These are phyloP conservation scores for Aromia moschata DNA, from an alignment of 2,888 invertebrate genomes.

Conservation along the genomic window DNA sequence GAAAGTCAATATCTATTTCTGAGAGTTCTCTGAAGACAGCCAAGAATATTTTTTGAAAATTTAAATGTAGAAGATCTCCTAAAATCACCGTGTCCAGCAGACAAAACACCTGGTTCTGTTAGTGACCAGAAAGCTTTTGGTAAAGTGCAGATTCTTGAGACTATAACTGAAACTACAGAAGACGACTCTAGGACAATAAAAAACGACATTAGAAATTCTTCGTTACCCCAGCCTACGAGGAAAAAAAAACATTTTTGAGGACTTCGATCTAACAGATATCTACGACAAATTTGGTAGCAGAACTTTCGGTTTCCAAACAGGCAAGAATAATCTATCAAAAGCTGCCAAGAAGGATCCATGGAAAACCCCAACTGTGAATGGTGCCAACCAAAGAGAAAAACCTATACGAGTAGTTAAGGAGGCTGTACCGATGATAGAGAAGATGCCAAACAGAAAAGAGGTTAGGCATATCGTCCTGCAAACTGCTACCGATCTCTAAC, in stretches of 20 bases:
- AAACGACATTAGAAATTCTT: too few species aligned
- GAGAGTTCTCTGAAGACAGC: not conserved
- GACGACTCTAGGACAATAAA: not conserved
- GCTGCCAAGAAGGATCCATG: too few species aligned
- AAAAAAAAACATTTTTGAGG: constrained; percentile 46
- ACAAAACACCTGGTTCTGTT: not conserved
- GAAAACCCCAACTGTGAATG: too few species aligned
- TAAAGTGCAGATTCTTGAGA: not conserved
- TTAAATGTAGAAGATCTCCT: too few species aligned
- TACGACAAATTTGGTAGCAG: not conserved
- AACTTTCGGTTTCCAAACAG: too few species aligned
- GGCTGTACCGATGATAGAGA: too few species aligned
- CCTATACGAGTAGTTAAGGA: too few species aligned
- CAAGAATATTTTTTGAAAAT: too few species aligned
- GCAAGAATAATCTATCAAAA: too few species aligned
- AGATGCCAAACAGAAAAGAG: too few species aligned
- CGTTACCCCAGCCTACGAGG: constrained; percentile 32
- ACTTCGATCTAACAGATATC: not conserved
- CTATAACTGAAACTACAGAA: not conserved
- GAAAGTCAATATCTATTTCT: not conserved
- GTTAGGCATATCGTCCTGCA: constrained; percentile 51
- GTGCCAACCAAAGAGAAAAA: too few species aligned
- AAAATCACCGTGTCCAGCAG: too few species aligned
- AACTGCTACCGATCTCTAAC: constrained; percentile 51
- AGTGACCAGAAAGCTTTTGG: not conserved